phyloP scores from a whole-genome alignment of 2,888 invertebrate species.

The Scelioninae gen. 2 region DNA sequence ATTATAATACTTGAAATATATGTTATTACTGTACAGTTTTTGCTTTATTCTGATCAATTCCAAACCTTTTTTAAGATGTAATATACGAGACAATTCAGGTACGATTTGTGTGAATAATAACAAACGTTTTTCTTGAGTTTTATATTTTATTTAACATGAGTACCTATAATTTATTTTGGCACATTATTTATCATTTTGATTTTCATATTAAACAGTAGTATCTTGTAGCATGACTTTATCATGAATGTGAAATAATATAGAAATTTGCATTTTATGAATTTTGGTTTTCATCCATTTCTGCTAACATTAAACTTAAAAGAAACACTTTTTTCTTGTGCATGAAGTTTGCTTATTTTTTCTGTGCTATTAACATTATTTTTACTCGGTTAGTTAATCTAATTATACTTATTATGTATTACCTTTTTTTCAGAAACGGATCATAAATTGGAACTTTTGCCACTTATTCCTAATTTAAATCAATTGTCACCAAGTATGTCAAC shows the following conservation, averaged over 20 bases:
- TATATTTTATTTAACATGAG: neutral
- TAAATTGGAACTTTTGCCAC: conserved; percentile 38
- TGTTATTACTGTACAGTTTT: neutral
- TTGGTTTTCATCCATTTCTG: neutral
- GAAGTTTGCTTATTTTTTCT: neutral
- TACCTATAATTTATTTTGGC: conserved; percentile 1
- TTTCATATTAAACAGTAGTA: neutral
- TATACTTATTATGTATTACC: neutral
- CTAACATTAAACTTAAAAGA: neutral
- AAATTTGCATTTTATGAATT: neutral
- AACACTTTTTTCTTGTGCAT: conserved; percentile 1
- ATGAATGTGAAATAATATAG: neutral
- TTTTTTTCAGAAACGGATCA: conserved; percentile 10
- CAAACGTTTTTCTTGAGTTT: conserved; percentile 4
- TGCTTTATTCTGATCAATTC: neutral
- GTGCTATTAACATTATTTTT: neutral
- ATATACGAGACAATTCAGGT: conserved; percentile 26
- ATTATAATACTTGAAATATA: conserved; percentile 32
- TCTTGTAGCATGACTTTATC: neutral
- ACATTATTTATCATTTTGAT: neutral
- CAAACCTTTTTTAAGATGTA: conserved; percentile 8
- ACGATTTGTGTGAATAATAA: conserved; percentile 26
- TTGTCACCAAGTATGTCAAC: conserved; percentile 37
- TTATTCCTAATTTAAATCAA: conserved; percentile 38
- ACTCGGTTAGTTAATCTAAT: neutral